These are phyloP conservation scores for Adelphocoris suturalis DNA, from an alignment of 2,888 invertebrate species.

Conservation along the genomic window DNA sequence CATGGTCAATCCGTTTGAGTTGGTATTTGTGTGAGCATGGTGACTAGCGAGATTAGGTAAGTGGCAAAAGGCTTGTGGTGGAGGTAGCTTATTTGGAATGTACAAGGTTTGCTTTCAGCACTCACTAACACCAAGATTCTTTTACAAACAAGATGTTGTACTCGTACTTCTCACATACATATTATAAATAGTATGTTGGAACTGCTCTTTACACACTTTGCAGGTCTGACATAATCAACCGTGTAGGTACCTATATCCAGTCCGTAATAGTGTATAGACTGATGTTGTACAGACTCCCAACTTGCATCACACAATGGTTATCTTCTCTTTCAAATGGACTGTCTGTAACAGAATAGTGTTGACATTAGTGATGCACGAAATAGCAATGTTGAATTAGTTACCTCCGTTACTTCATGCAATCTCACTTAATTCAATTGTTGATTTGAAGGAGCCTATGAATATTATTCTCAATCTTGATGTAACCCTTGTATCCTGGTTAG, in stretches of 20 bases:
- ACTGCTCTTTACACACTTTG: background rate
- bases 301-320: too few species aligned
- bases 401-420: too few species aligned
- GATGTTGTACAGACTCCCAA: too few species aligned
- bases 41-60: conserved; percentile 8
- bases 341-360: too few species aligned
- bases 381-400: too few species aligned
- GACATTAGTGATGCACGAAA: too few species aligned
- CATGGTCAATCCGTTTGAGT: conserved; percentile 66
- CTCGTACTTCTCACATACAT: background rate
- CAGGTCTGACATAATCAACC: background rate
- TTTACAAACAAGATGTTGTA: background rate
- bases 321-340: too few species aligned
- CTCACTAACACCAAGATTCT: conserved; percentile 29
- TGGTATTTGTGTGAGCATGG: conserved; percentile 77
- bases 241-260: background rate
- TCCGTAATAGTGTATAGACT: background rate
- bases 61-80: conserved; percentile 36
- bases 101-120: conserved; percentile 19
- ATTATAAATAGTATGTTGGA: background rate
- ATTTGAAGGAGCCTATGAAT: too few species aligned
- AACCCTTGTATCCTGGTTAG: too few species aligned
- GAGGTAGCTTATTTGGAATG: conserved; percentile 19
- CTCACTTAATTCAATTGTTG: too few species aligned
- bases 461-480: too few species aligned